These are phyloP conservation scores for Callionymus lyra DNA, from an alignment of 2,113 vertebrate genomes.

Conservation along the genomic window DNA sequence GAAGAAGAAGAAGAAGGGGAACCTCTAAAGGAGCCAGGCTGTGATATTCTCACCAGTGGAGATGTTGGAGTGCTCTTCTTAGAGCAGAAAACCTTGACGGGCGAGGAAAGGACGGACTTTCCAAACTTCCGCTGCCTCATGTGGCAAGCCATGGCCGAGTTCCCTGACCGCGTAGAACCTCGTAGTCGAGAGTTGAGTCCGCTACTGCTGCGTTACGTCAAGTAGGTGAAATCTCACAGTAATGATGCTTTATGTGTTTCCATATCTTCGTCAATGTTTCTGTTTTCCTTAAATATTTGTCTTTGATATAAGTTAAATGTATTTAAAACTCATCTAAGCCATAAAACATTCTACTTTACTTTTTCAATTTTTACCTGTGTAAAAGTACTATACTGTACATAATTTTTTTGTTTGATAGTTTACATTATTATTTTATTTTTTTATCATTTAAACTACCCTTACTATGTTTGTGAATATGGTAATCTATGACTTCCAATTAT, in stretches of 20 bases:
- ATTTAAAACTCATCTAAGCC: too few relatives aligned
- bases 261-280: too few relatives aligned
- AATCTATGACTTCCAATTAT: too few relatives aligned
- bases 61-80: conserved; percentile 69
- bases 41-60: conserved; percentile 63
- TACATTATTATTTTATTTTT: too few relatives aligned
- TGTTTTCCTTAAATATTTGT: too few relatives aligned
- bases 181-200: conserved; percentile 86
- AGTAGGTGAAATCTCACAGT: conserved; percentile 63
- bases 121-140: conserved; percentile 86
- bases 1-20: conserved; percentile 14
- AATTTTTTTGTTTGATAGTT: too few relatives aligned
- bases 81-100: conserved; percentile 60
- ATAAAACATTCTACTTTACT: too few relatives aligned
- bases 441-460: too few relatives aligned
- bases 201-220: conserved; percentile 86
- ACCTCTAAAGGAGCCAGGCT: conserved; percentile 33
- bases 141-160: conserved; percentile 81
- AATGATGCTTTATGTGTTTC: neutral
- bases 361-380: too few relatives aligned
- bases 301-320: too few relatives aligned
- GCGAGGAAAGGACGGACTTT: conserved; percentile 76
- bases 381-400: too few relatives aligned
- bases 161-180: conserved; percentile 85
- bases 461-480: too few relatives aligned